phyloP scores from a whole-genome alignment of 2,888 invertebrate species.

The Andricus quercusramuli region DNA sequence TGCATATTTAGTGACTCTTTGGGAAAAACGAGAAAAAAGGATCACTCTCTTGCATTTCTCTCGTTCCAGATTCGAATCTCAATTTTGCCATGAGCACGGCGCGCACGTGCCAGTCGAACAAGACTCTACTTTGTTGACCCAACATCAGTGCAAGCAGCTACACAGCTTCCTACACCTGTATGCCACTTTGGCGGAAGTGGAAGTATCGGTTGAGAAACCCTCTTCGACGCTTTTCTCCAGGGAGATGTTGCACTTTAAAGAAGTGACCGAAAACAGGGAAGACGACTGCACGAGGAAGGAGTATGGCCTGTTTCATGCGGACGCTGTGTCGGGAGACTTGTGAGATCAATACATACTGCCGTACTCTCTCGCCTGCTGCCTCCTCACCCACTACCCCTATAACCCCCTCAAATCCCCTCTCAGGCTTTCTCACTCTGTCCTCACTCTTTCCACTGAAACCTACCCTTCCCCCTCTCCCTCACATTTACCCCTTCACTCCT shows the following conservation, averaged over 20 bases:
- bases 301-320: constrained; percentile 65
- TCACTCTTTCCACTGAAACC: background rate
- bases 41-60: background rate
- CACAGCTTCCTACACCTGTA: background rate
- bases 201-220: constrained; percentile 30
- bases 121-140: constrained; percentile 14
- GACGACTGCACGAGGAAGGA: constrained; percentile 53
- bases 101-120: constrained; percentile 36
- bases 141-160: background rate
- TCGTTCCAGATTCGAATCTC: constrained; percentile 1
- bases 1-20: background rate
- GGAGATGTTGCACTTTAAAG: constrained; percentile 44
- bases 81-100: constrained; percentile 18
- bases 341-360: constrained; percentile 70
- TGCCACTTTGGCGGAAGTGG: constrained; percentile 28
- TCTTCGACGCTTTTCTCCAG: constrained; percentile 38
- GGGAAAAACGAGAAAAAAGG: background rate
- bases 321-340: constrained; percentile 57
- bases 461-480: constrained; percentile 24
- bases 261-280: constrained; percentile 49
- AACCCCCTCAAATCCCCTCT: background rate
- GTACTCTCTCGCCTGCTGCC: constrained; percentile 48
- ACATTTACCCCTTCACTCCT: constrained; percentile 1
- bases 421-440: constrained; percentile 12
- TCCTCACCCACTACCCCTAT: constrained; percentile 26